Conservation (phyloP, 1,140 invertebrate species). For the Ooceraea biroi region DNA sequence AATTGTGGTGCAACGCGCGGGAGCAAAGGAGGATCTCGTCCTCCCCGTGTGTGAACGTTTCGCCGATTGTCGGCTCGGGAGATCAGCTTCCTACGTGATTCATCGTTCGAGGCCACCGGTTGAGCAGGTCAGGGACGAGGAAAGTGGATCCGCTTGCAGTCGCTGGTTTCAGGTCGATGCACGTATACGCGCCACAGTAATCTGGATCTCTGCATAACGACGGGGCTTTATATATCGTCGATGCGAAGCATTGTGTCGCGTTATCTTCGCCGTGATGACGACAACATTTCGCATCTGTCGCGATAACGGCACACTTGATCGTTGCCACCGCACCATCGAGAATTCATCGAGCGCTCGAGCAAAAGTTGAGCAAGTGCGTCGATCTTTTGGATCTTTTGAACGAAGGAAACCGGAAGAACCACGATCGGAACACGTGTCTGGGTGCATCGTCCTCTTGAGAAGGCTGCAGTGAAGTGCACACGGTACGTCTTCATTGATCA, state of each 20-base stretch:
- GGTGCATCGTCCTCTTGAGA: not conserved
- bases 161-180: conserved; percentile 67
- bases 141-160: conserved; percentile 15
- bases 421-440: not conserved
- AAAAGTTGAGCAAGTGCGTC: not conserved
- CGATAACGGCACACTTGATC: conserved; percentile 61
- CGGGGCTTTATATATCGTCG: conserved; percentile 38
- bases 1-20: not conserved
- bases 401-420: no score
- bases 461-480: not conserved
- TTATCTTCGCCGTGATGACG: conserved; percentile 26
- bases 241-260: not conserved
- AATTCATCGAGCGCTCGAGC: not conserved
- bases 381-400: not conserved
- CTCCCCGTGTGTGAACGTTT: conserved; percentile 60
- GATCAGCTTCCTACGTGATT: conserved; percentile 72
- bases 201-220: conserved; percentile 67
- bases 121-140: conserved; percentile 74
- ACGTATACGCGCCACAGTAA: conserved; percentile 40
- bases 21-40: not conserved
- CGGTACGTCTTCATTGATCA: not conserved
- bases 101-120: conserved; percentile 68
- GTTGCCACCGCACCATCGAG: not conserved
- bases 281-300: conserved; percentile 53
- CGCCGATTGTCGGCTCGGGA: conserved; percentile 64